Base-by-base conservation (phyloP, 2,888 invertebrate species). In the Tridacna gigas region DNA sequence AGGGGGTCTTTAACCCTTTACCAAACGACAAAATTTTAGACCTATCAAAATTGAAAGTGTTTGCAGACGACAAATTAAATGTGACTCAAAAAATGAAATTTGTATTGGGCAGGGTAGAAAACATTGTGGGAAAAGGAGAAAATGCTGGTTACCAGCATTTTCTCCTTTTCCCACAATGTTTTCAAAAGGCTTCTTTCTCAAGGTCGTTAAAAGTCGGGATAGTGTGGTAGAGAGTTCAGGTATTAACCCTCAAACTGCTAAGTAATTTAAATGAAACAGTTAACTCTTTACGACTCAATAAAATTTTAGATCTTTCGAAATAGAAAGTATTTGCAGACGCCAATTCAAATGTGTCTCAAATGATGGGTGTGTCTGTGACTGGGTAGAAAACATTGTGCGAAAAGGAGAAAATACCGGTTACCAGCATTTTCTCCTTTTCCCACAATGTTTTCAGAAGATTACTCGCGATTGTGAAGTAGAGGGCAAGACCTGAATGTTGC, bases 121-220 rank as follows among this genome's bases (percentile, higher is more conserved):
- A 65, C 25, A 65, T 65, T 65, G 65, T 22, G 65, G 25, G 22
- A 22, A 65, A 65, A 65, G 65, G 65, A 65, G 65, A 22, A 65
- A 65, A 22, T 65, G 65, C 65, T 56, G 56, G n/a, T 56, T 56
- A 56, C n/a, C 56, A 56, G 56, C 56, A 56, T 56, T 56, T 56
- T 56, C 56, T 56, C 56, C 56, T 65, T 25, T 65, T 65, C 13
- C 65, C 20, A 22, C 65, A 65, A 65, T 65, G n/a, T 65, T 65
- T 65, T 65, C 65, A 22, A 25, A n/a, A 37, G 37, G 37, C 37
- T 37, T 37, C 37, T 37, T 37, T 37, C 37, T 4, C 37, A 4
- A 4, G 3, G 37, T 2, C 7, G 37, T 37, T 37, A 2, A 37
- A 37, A 37, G 37, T 37, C 37, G 37, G 37, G 37, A 37, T 37